Evolutionary conservation across 2,113 vertebrate genomes (phyloP).

Genomic region (Cebus imitator): DNA sequence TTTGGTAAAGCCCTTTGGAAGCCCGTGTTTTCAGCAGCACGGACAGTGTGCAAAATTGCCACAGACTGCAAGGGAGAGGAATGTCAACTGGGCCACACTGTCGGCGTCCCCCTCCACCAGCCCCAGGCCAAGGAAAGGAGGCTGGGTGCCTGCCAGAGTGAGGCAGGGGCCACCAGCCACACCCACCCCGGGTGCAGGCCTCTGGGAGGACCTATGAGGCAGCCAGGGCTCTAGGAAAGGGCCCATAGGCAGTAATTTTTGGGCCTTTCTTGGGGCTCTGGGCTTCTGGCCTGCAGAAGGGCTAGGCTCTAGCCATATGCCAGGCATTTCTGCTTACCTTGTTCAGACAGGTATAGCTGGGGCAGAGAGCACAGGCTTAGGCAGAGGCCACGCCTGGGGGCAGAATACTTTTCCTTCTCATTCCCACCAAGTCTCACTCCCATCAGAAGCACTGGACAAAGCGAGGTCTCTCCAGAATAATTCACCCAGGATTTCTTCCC

Average conservation of each 20-base stretch:
- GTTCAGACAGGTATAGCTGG: fast-evolving
- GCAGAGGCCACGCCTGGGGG: fast-evolving
- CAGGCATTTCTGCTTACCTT: not conserved
- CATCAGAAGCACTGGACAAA: fast-evolving
- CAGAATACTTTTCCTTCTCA: fast-evolving
- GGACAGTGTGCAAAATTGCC: slow-evolving; percentile 38
- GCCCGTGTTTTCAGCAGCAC: slow-evolving; percentile 29
- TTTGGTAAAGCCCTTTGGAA: slow-evolving; percentile 58
- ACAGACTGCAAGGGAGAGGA: slow-evolving; percentile 19
- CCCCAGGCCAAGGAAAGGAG: not conserved
- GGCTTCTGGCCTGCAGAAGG: not conserved
- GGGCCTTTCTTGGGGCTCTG: not conserved
- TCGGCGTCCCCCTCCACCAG: not conserved
- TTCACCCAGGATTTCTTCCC: fast-evolving
- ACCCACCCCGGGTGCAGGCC: fast-evolving
- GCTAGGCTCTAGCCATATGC: not conserved
- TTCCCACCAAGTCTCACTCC: not conserved
- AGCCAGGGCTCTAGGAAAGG: fast-evolving
- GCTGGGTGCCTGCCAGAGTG: not conserved
- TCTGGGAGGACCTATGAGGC: not conserved
- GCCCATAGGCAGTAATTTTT: not conserved
- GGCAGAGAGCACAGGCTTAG: not conserved
- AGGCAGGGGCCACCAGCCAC: not conserved
- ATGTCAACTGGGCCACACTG: slow-evolving; percentile 20
- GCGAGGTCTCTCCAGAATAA: not conserved